Percentiles rank a stretch among this genome's conserved stretches.
Evolutionary conservation across 2,797 vertebrate genomes (phyloP).

Genomic region (Limnodromus scolopaceus): DNA sequence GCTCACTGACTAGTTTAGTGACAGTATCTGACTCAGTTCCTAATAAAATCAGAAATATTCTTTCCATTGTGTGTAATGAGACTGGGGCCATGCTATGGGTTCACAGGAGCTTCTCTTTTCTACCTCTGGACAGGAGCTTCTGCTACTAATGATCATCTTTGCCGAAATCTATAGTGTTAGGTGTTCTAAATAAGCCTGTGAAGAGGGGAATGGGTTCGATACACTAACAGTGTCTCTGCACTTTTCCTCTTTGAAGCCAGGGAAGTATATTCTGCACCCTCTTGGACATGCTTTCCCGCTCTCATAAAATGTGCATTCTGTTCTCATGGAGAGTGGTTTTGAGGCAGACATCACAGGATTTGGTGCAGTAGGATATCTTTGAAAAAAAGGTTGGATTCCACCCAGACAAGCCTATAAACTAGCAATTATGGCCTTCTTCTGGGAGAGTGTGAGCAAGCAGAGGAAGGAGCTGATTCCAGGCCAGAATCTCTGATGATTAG

Average conservation of each 20-base stretch:
- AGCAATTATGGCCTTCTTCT: neutral
- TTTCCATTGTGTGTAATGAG: neutral
- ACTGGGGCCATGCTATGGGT: neutral
- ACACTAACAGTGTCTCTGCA: neutral
- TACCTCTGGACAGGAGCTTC: neutral
- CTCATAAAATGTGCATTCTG: neutral
- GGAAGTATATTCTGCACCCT: neutral
- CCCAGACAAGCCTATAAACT: neutral
- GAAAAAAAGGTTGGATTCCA: neutral
- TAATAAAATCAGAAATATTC: neutral
- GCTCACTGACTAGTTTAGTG: neutral
- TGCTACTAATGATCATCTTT: neutral
- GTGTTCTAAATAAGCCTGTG: neutral
- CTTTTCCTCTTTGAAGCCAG: neutral
- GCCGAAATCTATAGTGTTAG: neutral
- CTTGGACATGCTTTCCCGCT: neutral
- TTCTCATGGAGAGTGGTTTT: neutral
- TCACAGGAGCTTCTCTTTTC: neutral
- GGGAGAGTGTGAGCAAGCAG: neutral
- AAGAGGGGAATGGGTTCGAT: neutral
- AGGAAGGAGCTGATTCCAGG: neutral
- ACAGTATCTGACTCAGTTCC: neutral
- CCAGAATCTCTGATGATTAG: neutral
- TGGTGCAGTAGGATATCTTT: neutral
- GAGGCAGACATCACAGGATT: neutral